phyloP scores from a whole-genome alignment of 2,113 vertebrate species.

The Hymenochirus boettgeri region DNA sequence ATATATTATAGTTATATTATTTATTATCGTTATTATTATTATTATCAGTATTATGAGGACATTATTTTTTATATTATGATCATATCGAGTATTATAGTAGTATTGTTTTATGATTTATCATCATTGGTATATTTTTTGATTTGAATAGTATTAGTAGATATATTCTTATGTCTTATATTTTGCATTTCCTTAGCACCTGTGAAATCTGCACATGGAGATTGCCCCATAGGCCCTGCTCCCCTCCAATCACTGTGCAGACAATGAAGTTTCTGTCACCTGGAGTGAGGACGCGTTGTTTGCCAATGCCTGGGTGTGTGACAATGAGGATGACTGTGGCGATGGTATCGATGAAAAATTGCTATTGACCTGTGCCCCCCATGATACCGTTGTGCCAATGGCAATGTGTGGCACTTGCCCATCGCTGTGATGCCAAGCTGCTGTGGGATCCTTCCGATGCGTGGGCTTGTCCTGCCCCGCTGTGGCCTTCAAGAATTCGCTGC shows the following conservation, averaged over 20 bases:
- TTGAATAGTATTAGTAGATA: too few species aligned
- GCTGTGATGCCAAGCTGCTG: constrained; percentile 77
- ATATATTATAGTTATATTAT: too few species aligned
- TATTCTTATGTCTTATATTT: too few species aligned
- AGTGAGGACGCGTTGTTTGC: constrained; percentile 75
- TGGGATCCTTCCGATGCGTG: constrained; percentile 75
- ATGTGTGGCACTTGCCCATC: constrained; percentile 66
- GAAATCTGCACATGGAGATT: constrained; percentile 69
- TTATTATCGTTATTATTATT: too few species aligned
- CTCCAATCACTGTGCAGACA: constrained; percentile 55
- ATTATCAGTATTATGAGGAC: too few species aligned
- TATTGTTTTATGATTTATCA: too few species aligned
- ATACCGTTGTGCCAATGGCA: constrained; percentile 68
- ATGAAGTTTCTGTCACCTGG: constrained; percentile 64
- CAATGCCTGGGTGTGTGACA: constrained; percentile 78
- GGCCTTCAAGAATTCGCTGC: constrained; percentile 65
- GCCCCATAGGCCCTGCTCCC: constrained; percentile 51
- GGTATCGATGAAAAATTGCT: constrained; percentile 81
- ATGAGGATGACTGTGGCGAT: constrained; percentile 82
- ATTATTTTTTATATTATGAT: too few species aligned
- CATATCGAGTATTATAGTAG: too few species aligned
- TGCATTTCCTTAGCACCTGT: constrained; percentile 70
- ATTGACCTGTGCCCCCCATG: constrained; percentile 57
- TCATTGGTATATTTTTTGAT: too few species aligned
- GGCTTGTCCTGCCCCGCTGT: constrained; percentile 54